phyloP scores from a whole-genome alignment of 2,888 invertebrate species.

The Clivina fossor region DNA sequence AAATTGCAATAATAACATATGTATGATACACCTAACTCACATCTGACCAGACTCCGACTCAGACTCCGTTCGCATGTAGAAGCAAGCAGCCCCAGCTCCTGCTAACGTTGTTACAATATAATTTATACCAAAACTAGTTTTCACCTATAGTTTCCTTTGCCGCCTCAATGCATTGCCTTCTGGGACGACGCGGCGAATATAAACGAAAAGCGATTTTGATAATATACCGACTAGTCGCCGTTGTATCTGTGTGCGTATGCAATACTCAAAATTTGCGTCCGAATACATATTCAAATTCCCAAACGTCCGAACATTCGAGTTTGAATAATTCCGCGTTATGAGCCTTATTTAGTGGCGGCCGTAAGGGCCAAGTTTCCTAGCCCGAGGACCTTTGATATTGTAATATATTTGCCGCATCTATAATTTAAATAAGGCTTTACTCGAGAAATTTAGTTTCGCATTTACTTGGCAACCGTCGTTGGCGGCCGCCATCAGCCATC shows the following conservation, averaged over 20 bases:
- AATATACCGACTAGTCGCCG: neutral
- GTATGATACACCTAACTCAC: slow-evolving; percentile 26
- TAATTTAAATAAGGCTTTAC: slow-evolving; percentile 50
- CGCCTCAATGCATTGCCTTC: slow-evolving; percentile 37
- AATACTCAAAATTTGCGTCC: slow-evolving; percentile 42
- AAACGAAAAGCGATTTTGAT: slow-evolving; percentile 24
- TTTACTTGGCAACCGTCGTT: too few relatives aligned
- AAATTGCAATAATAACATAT: slow-evolving; percentile 34
- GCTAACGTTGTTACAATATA: slow-evolving; percentile 34
- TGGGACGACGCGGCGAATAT: slow-evolving; percentile 27
- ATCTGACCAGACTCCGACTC: too few relatives aligned
- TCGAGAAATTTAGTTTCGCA: slow-evolving; percentile 31
- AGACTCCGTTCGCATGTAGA: slow-evolving; percentile 14
- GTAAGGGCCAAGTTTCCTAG: slow-evolving; percentile 50
- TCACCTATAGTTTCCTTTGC: slow-evolving; percentile 41
- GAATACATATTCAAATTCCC: slow-evolving; percentile 53
- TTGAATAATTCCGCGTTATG: slow-evolving; percentile 48
- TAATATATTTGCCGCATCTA: slow-evolving; percentile 52
- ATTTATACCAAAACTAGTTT: slow-evolving; percentile 39
- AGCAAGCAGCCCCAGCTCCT: slow-evolving; percentile 3
- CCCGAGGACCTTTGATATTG: slow-evolving; percentile 54
- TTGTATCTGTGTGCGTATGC: slow-evolving; percentile 8
- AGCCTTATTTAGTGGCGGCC: slow-evolving; percentile 49
- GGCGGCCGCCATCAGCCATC: too few relatives aligned
- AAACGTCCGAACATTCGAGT: slow-evolving; percentile 49